Conservation (phyloP, 2,113 vertebrate genomes). For the Megalops atlanticus region DNA sequence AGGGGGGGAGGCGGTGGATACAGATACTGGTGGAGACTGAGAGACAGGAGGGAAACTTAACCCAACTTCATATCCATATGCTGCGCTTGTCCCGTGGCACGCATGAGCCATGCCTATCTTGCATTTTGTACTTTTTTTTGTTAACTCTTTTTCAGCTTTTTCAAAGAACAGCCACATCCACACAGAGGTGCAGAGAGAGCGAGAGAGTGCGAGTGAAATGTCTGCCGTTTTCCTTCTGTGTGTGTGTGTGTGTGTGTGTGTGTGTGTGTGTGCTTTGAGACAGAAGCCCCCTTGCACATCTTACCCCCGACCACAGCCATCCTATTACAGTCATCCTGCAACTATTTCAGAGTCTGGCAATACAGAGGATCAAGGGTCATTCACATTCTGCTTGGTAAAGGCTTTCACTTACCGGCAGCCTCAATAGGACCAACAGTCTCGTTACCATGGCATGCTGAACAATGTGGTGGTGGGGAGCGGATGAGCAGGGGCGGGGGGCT, state of each 20-base stretch:
- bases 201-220: not conserved
- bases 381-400: not conserved
- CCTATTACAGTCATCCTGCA: not conserved
- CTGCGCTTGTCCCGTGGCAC: no score
- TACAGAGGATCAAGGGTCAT: not conserved
- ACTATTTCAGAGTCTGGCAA: not conserved
- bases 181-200: not conserved
- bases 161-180: no score
- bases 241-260: not conserved
- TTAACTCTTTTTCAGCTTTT: not conserved
- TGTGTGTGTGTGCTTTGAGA: not conserved
- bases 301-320: not conserved
- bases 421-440: not conserved
- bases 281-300: not conserved
- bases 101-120: no score
- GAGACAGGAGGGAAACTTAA: not conserved
- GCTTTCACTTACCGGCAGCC: not conserved
- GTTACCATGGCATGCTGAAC: constrained; percentile 17
- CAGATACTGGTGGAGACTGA: no score
- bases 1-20: not conserved
- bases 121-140: not conserved
- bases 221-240: no score
- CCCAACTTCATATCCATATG: not conserved
- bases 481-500: not conserved
- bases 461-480: not conserved